A percentile compares a stretch with the other conserved stretches of the same genome.
Evolutionary conservation across 2,113 vertebrate genomes (phyloP).

Genomic region (Oreochromis aureus): DNA sequence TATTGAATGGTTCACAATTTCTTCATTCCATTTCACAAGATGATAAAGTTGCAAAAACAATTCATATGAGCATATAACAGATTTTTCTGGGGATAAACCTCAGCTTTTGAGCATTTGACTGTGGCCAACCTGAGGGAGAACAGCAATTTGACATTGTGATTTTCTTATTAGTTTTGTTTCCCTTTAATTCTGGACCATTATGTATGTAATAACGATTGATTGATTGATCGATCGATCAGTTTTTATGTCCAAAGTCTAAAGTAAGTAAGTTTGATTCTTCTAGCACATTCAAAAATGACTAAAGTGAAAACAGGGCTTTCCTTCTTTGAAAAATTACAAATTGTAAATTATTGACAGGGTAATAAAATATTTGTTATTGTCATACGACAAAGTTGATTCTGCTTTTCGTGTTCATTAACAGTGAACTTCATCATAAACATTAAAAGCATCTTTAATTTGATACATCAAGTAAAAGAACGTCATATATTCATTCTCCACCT

Average conservation of each 20-base stretch:
- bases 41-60: not conserved
- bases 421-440: not conserved
- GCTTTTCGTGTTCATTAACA: not conserved
- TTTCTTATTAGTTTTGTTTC: not conserved
- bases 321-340: not conserved
- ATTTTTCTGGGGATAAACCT: not conserved
- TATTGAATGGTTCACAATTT: not conserved
- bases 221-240: not conserved
- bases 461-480: not conserved
- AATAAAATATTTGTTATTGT: not conserved
- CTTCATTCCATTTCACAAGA: not conserved
- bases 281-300: not conserved
- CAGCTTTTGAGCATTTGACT: not conserved
- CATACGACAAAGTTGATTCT: not conserved
- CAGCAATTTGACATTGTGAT: not conserved
- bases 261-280: not conserved
- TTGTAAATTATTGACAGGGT: not conserved
- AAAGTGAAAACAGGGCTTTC: not conserved
- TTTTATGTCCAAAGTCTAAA: not conserved
- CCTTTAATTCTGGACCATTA: not conserved
- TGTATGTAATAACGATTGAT: not conserved
- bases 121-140: not conserved
- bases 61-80: not conserved
- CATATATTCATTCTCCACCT: not conserved
- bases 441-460: not conserved